Base-by-base conservation (phyloP, 2,888 invertebrate genomes). In the Epistrophella euchroma region DNA sequence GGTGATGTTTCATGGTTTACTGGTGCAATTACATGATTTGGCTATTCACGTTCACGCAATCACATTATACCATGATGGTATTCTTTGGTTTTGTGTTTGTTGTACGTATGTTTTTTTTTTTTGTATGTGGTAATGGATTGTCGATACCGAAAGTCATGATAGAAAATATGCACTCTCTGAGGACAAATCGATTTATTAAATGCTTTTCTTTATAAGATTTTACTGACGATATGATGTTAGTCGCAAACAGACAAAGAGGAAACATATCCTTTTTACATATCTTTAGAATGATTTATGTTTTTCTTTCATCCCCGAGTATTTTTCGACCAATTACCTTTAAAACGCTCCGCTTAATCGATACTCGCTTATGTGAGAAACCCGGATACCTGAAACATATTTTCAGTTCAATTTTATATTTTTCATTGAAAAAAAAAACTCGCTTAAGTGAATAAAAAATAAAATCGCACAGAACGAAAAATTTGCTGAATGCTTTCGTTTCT, bases 1-100 rank as follows among this genome's bases (percentile, higher is more conserved):
- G 76, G 37, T 70, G 62, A 75, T 71, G 71, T 64, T 76, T 71
- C 62, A 71, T 56, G 76, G 76, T 76, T 68, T 40, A 25, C 22
- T 64, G 40, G n/a, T 76, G 76, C 47, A 62, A 76, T 81, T 76
- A 76, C 71, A 62, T 50, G 81, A 50, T 37, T 70, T 43, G 68
- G 35, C 70, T 40, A 71, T 55, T 52, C 25, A 17, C 47, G 40
- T 37, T 50, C 32, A n/a, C n/a, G 40, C 58, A 35, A 45, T 37
- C 37, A 37, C 50, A 35, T 43, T 68, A n/a, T n/a, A 7, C 45
- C 13, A 47, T 62, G 5, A 62, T 62, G 43, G 19, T 2, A 19
- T 37, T 1, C 2, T 0, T 1, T 10, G 32, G 5, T 19, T 47
- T 47, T 64, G n/a, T 43, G 2, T 7, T n/a, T 4, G 4, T 3